phyloP scores from a whole-genome alignment of 2,113 vertebrate species.

The Ophiodon elongatus region DNA sequence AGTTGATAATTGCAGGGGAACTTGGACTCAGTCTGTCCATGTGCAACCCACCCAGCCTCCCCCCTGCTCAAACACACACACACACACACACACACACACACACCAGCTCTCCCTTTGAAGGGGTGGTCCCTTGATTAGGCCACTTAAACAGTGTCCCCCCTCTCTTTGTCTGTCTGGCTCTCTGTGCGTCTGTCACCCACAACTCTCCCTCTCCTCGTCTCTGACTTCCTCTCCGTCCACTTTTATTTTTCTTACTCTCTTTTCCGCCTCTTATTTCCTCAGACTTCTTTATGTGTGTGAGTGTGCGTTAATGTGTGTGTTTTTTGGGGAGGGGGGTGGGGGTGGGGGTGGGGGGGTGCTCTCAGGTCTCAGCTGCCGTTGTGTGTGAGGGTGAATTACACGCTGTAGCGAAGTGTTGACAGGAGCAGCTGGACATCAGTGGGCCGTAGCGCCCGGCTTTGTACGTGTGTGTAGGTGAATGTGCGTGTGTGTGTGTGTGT shows the following conservation, averaged over 20 bases:
- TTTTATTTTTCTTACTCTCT: conserved; percentile 26
- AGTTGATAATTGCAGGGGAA: conserved; percentile 82
- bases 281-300: background rate
- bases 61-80: conserved; percentile 16
- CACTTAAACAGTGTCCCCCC: conserved; percentile 72
- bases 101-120: conserved; percentile 67
- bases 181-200: conserved; percentile 58
- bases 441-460: conserved; percentile 50
- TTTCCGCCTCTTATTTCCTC: conserved; percentile 38
- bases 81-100: conserved; percentile 43
- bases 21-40: conserved; percentile 79
- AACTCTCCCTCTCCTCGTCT: conserved; percentile 39
- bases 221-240: conserved; percentile 45
- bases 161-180: conserved; percentile 60
- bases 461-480: background rate
- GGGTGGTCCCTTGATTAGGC: conserved; percentile 77
- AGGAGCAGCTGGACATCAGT: conserved; percentile 82
- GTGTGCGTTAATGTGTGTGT: conserved; percentile 19
- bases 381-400: conserved; percentile 79
- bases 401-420: conserved; percentile 77
- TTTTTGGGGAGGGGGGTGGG: conserved; percentile 26
- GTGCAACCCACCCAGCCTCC: conserved; percentile 42
- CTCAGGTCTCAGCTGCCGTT: conserved; percentile 78
- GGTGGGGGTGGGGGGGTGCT: conserved; percentile 45
- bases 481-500: background rate